Percentiles rank a stretch among this genome's conserved stretches.
Evolutionary conservation across 2,888 invertebrate species (phyloP).

Genomic region (Andrena bucephala): DNA sequence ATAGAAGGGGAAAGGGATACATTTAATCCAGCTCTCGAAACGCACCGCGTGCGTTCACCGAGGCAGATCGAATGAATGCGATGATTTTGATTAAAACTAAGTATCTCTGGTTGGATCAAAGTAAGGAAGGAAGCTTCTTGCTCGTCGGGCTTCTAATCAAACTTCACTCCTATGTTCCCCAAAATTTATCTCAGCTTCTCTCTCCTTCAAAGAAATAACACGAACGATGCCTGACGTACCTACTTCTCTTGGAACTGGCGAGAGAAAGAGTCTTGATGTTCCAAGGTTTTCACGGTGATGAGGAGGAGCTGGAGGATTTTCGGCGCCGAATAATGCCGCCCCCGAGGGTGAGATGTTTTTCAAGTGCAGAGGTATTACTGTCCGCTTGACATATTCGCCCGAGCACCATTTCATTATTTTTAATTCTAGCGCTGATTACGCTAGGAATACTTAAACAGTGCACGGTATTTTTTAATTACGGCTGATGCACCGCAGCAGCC

Average conservation of each 20-base stretch:
- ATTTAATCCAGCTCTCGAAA: not conserved
- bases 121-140: not conserved
- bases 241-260: not conserved
- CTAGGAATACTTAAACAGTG: conserved; percentile 79
- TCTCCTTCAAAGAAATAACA: not conserved
- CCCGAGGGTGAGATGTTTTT: not conserved
- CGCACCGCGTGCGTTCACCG: not conserved
- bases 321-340: not conserved
- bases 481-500: conserved; percentile 74
- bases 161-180: not conserved
- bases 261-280: not conserved
- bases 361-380: conserved; percentile 17
- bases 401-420: conserved; percentile 74
- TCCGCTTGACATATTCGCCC: conserved; percentile 62
- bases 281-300: not conserved
- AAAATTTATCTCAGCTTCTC: not conserved
- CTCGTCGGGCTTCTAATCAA: not conserved
- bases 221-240: not conserved
- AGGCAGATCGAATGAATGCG: not conserved
- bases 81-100: not conserved
- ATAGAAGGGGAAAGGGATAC: not conserved
- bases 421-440: conserved; percentile 79
- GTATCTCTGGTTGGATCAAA: not conserved
- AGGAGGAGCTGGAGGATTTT: conserved; percentile 5
- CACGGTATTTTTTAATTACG: conserved; percentile 82